Evolutionary conservation across 2,888 invertebrate genomes (phyloP), one percentile per base, ranked within the genome.

Genomic region (Ischnura elegans): DNA sequence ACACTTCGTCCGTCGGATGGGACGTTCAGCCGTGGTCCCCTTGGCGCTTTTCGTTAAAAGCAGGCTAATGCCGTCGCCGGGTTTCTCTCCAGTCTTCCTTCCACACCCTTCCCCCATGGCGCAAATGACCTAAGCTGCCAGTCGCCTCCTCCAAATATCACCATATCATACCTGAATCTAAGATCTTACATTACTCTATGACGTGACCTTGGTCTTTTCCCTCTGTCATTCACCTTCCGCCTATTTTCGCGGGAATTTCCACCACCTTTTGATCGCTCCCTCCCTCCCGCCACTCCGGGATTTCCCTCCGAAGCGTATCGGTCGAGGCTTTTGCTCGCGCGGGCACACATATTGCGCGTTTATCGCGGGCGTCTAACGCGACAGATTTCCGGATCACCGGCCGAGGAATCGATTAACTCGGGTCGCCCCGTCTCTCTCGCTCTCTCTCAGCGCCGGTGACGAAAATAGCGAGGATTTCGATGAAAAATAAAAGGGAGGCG

Each of bases 321-420:
- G 76, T 29, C 2, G 36, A 36, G 36, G 76, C 76, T 76, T 76
- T 76, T 76, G 76, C 76, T 29, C 76, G 36, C 51, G 51, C 51
- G 51, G n/a, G n/a, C n/a, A 2, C 10, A 76, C 76, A 76, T 76
- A 76, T 29, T 76, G 76, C 76, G 61, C 61, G 61, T 61, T 61
- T 61, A 25, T 61, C 61, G 61, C 61, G n/a, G 51, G 61, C 76
- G 76, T 36, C 76, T 76, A 76, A 76, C 76, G 76, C 76, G 76
- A 76, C 76, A 25, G 76, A 76, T 76, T 76, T 76, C 76, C 25
- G 76, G 76, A 76, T 76, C 76, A 76, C 29, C 76, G 76, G 76
- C 76, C 76, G 76, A 36, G 29, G 76, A 76, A 76, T 76, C 76
- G 76, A 76, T 76, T 76, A 76, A 76, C 36, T 76, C 76, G 29